A percentile compares a stretch with the other conserved stretches of the same genome.
Evolutionary conservation across 2,797 vertebrate species (phyloP).

Genomic region (Arctocebus calabarensis): DNA sequence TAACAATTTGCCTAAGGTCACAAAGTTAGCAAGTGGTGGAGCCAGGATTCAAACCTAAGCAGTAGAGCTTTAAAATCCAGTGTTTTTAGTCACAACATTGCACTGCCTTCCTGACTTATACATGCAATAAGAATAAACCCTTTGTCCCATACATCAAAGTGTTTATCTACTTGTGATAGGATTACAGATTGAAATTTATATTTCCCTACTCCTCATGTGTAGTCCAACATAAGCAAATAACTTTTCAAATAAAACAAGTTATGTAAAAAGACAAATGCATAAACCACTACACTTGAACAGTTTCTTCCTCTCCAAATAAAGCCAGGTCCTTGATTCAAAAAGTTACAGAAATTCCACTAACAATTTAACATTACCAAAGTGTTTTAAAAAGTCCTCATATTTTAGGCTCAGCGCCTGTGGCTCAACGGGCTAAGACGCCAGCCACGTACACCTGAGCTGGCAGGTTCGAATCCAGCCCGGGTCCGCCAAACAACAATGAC

Average conservation of each 20-base stretch:
- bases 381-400: not conserved
- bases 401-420: too few species aligned
- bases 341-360: not conserved
- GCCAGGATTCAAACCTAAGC: not conserved
- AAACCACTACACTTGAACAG: constrained; percentile 35
- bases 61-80: not conserved
- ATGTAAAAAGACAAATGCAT: constrained; percentile 15
- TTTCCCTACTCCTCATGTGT: not conserved
- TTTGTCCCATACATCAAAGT: not conserved
- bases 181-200: not conserved
- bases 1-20: not conserved
- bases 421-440: too few species aligned
- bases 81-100: not conserved
- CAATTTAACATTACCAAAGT: constrained; percentile 15
- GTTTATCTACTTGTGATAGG: not conserved
- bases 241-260: not conserved
- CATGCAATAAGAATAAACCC: not conserved
- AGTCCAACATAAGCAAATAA: constrained; percentile 4
- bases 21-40: not conserved
- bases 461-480: too few species aligned
- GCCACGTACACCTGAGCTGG: too few species aligned
- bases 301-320: constrained; percentile 54
- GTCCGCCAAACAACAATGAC: too few species aligned
- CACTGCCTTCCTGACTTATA: not conserved
- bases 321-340: not conserved